A percentile compares a stretch with the other conserved stretches of the same genome.
These are phyloP conservation scores for Punctoribates punctum DNA, from an alignment of 2,888 invertebrate genomes.

Conservation along the genomic window DNA sequence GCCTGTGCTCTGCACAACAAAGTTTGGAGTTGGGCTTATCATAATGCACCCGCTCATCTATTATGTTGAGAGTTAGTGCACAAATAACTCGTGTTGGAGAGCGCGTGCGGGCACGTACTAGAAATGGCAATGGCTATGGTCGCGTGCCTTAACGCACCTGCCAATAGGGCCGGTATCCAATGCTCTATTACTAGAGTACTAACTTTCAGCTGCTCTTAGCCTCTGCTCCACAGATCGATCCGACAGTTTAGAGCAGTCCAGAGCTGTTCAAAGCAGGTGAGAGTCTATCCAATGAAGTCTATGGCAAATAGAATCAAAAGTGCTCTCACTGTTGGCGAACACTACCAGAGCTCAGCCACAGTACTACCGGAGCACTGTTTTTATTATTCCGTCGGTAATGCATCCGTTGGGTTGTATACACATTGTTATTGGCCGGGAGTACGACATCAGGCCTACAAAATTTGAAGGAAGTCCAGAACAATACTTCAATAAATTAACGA, in stretches of 20 bases:
- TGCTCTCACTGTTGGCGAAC: not conserved
- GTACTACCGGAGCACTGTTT: not conserved
- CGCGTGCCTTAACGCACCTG: constrained; percentile 26
- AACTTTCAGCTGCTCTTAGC: constrained; percentile 7
- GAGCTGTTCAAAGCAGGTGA: constrained; percentile 17
- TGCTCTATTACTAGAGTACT: not conserved
- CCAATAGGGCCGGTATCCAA: not conserved
- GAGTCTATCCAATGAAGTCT: constrained; percentile 23
- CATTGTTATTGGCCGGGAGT: not conserved
- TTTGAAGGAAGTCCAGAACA: constrained; percentile 23
- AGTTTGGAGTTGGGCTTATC: constrained; percentile 18
- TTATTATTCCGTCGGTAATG: constrained; percentile 26
- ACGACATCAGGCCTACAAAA: constrained; percentile 22
- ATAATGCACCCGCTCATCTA: constrained; percentile 17
- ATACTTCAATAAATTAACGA: constrained; percentile 30
- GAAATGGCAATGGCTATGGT: not conserved
- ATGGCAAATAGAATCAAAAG: not conserved
- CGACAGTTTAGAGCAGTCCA: too few relatives aligned
- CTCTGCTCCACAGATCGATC: not conserved
- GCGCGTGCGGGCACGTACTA: constrained; percentile 31
- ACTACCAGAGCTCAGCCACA: too few relatives aligned
- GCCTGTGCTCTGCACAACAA: constrained; percentile 1
- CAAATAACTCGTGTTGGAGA: not conserved
- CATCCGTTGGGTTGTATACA: constrained; percentile 18
- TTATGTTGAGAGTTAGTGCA: constrained; percentile 27